Base-by-base conservation (phyloP, 2,888 invertebrate species). In the Thysanoteuthis rhombus region DNA sequence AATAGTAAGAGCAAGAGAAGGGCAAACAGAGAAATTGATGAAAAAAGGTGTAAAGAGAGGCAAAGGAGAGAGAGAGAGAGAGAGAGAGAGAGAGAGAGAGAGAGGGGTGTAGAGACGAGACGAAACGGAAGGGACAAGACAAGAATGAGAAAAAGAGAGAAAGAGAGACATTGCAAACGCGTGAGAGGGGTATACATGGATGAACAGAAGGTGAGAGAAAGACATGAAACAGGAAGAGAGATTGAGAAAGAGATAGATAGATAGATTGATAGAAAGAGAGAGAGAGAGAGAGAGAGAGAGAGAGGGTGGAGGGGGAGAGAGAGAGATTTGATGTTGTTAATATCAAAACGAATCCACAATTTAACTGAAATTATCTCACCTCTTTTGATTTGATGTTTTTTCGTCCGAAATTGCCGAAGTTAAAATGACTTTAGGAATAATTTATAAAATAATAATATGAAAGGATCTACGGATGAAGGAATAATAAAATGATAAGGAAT, bases 261-360 rank as follows among this genome's bases (percentile, higher is more conserved):
- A 32, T 12, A 32, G 10, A n/a, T n/a, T n/a, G n/a, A 8, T 22
- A 58, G 22, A 58, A 6, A 28, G 1, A 58, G 52, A 25, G 25
- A 8, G 8, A 8, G 32, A 1, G 6, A 25, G 25, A 32, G 32
- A 8, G 8, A 32, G 8, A 8, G 32, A 5, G 25, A 32, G 25
- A 6, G 3, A 0, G 25, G 58, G 25, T 28, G 25, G 28, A 28
- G 10, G 25, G 32, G 8, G 28, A 32, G 8, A 32, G 32, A 32
- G 10, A 36, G n/a, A 75, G 16, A 75, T 75, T 75, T 22, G 36
- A 75, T 75, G n/a, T 75, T 75, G n/a, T 75, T n/a, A 75, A 75
- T 75, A 75, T 75, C 75, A 75, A 75, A 75, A 36, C n/a, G 75
- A 75, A n/a, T 75, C 75, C n/a, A 36, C 75, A 75, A 75, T 75